phyloP scores from a whole-genome alignment of 2,113 vertebrate genomes.

The Amphiprion ocellaris region DNA sequence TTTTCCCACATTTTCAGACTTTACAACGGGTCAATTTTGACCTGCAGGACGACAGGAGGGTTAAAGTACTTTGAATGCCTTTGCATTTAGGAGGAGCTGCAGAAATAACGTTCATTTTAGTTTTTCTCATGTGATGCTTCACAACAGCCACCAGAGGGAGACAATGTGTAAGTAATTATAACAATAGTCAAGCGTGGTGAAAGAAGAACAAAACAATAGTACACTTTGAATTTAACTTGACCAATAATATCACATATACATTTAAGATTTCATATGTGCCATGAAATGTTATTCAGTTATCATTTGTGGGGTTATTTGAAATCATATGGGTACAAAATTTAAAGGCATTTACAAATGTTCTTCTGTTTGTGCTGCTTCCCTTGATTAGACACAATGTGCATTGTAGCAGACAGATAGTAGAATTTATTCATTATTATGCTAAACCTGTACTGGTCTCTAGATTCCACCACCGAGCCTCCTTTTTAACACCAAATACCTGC shows the following conservation, averaged over 20 bases:
- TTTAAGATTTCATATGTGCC: neutral
- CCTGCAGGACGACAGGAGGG: no score
- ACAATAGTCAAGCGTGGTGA: neutral
- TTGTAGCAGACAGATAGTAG: no score
- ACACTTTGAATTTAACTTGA: neutral
- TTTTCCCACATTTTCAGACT: no score
- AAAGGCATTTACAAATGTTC: neutral
- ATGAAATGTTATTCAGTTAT: neutral
- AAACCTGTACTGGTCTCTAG: neutral
- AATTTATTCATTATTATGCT: neutral
- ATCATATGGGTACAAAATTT: neutral
- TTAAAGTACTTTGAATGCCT: no score
- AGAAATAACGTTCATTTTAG: no score
- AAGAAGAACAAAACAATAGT: neutral
- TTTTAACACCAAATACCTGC: neutral
- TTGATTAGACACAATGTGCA: no score
- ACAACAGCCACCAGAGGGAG: conserved; percentile 41
- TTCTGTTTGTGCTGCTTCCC: no score
- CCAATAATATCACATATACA: neutral
- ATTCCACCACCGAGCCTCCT: conserved; percentile 6
- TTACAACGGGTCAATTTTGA: no score
- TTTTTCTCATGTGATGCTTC: conserved; percentile 24
- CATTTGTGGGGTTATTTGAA: neutral
- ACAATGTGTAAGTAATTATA: conserved; percentile 1
- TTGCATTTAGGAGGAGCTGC: no score